These are phyloP conservation scores for Delia radicum DNA, from an alignment of 1,140 invertebrate genomes.

Conservation along the genomic window DNA sequence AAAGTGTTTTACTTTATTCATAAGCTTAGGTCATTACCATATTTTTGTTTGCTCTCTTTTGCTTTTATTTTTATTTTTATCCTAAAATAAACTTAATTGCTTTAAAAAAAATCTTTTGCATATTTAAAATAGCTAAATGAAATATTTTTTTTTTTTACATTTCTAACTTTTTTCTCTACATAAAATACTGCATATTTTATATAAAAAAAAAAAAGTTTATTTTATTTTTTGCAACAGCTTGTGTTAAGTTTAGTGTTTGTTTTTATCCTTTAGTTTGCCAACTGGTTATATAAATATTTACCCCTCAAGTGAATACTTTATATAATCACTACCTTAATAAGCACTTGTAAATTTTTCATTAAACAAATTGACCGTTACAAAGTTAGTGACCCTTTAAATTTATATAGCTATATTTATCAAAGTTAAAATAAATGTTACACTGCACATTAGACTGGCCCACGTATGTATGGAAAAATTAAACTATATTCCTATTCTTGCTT, in stretches of 20 bases:
- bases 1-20: neutral
- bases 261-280: neutral
- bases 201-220: too few relatives aligned
- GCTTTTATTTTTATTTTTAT: too few relatives aligned
- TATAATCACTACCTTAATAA: neutral
- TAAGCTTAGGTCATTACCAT: neutral
- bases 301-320: neutral
- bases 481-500: too few relatives aligned
- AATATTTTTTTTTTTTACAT: neutral
- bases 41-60: too few relatives aligned
- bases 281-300: too few relatives aligned
- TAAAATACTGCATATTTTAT: neutral
- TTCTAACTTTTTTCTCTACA: neutral
- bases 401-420: too few relatives aligned
- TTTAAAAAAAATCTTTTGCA: neutral
- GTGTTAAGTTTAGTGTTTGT: neutral
- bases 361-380: neutral
- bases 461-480: too few relatives aligned
- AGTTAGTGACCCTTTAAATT: neutral
- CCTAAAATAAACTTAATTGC: neutral
- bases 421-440: too few relatives aligned
- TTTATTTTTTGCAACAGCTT: neutral
- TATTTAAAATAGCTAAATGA: neutral
- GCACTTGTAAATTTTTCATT: slow-evolving; percentile 1
- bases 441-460: too few relatives aligned